Evolutionary conservation across 2,113 vertebrate genomes (phyloP).

Genomic region (Etia nguti): DNA sequence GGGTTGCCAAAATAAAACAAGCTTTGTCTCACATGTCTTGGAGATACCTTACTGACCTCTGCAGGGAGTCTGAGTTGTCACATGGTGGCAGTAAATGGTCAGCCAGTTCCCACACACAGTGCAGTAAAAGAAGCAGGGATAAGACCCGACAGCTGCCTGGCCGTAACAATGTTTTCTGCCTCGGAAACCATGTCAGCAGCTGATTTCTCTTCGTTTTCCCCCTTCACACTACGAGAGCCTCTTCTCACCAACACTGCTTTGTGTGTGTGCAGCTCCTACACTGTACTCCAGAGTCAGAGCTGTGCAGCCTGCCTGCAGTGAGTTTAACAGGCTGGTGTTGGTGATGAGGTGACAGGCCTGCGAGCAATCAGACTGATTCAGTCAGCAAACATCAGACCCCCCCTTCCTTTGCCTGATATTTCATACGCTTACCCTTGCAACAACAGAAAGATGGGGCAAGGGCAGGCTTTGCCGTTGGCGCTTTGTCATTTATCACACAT

Average conservation of each 20-base stretch:
- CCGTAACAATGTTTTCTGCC: conserved; percentile 21
- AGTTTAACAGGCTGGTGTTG: conserved; percentile 20
- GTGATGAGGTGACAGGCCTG: conserved; percentile 54
- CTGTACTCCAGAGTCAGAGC: background rate
- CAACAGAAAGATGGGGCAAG: conserved; percentile 13
- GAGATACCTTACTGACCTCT: background rate
- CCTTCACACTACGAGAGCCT: background rate
- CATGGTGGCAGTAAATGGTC: conserved; percentile 49
- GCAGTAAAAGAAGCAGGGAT: background rate
- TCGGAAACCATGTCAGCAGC: conserved; percentile 34
- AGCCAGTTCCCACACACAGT: background rate
- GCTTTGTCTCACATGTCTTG: background rate
- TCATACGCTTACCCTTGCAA: background rate
- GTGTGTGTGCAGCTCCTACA: background rate
- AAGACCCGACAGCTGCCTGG: background rate
- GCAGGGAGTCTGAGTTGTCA: conserved; percentile 17
- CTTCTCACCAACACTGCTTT: background rate
- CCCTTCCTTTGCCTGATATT: conserved; percentile 7
- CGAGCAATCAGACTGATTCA: conserved; percentile 23
- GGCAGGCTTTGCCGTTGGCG: conserved; percentile 19
- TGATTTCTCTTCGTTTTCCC: conserved; percentile 1
- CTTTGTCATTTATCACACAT: conserved; percentile 50
- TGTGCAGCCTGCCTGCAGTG: background rate
- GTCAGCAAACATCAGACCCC: conserved; percentile 36
- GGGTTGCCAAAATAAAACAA: background rate